Evolutionary conservation across 35 echinoderm and acorn worm species (phyloP).

Genomic region (Patiria miniata): DNA sequence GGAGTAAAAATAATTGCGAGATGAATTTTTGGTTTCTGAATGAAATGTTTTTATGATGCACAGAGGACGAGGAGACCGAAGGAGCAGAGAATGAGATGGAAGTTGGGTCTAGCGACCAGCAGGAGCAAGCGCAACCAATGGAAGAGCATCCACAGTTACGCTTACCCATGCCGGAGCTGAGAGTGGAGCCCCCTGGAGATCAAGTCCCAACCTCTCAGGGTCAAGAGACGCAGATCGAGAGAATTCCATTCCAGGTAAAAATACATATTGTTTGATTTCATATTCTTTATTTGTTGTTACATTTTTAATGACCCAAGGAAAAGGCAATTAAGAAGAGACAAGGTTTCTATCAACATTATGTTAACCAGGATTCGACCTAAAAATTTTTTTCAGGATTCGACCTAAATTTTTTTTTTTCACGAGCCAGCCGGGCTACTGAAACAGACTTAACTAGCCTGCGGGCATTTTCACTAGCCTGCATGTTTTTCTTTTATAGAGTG

Average conservation of each 20-base stretch:
- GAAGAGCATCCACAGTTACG: constrained; percentile 52
- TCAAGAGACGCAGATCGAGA: constrained; percentile 36
- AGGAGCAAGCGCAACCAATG: constrained; percentile 45
- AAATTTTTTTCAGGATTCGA: no score
- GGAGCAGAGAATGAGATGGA: constrained; percentile 60
- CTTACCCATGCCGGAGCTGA: constrained; percentile 69
- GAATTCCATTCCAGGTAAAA: constrained; percentile 24
- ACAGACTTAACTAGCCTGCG: no score
- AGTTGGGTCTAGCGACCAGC: constrained; percentile 39
- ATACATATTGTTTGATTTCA: constrained; percentile 17
- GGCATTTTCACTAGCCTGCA: no score
- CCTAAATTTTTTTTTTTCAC: no score
- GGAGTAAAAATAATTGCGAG: no score
- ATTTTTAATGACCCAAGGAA: no score
- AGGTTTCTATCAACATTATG: no score
- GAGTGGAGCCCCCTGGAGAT: constrained; percentile 75
- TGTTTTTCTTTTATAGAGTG: no score
- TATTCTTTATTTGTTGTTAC: neutral
- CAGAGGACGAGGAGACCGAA: constrained; percentile 79
- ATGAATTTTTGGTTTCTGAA: neutral
- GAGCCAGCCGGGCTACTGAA: no score
- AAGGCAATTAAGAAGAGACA: no score
- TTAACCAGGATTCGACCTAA: no score
- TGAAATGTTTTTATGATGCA: neutral
- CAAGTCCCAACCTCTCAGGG: constrained; percentile 29